phyloP scores from a whole-genome alignment of 2,113 vertebrate genomes.

The Polypterus bichir region DNA sequence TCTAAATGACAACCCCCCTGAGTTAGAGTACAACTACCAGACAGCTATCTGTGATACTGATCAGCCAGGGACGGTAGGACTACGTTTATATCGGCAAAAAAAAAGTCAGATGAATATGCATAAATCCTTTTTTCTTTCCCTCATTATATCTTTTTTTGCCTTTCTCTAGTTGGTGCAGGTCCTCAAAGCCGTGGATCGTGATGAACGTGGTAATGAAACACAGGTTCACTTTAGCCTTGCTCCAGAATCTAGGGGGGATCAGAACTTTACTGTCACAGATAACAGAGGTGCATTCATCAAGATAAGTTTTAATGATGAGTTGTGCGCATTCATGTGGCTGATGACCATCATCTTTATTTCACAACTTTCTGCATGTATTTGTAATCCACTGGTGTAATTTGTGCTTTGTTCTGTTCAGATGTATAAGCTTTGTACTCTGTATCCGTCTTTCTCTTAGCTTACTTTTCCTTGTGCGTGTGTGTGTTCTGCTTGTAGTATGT shows the following conservation, averaged over 20 bases:
- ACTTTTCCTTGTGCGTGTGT: no score
- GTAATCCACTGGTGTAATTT: no score
- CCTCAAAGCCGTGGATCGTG: constrained; percentile 66
- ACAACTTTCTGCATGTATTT: no score
- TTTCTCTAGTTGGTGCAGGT: constrained; percentile 66
- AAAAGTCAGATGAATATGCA: no score
- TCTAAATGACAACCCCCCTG: constrained; percentile 75
- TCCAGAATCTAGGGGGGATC: constrained; percentile 46
- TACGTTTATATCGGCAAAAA: no score
- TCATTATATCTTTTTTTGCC: constrained; percentile 28
- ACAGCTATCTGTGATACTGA: constrained; percentile 73
- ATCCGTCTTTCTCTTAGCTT: no score
- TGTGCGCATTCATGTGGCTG: no score
- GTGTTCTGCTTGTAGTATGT: no score
- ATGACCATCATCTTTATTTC: no score
- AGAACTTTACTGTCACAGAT: constrained; percentile 71
- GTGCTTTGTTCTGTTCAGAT: no score
- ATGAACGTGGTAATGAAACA: constrained; percentile 67
- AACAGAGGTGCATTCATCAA: constrained; percentile 48
- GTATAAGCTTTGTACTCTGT: no score
- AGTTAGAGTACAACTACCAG: constrained; percentile 64
- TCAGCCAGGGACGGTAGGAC: constrained; percentile 57
- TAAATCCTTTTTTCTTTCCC: not conserved
- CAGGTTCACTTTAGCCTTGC: constrained; percentile 69
- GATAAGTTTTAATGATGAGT: no score